Percentiles rank a stretch among this genome's conserved stretches.
phyloP scores from a whole-genome alignment of 23 tunicate species.

The Oikopleura dioica region DNA sequence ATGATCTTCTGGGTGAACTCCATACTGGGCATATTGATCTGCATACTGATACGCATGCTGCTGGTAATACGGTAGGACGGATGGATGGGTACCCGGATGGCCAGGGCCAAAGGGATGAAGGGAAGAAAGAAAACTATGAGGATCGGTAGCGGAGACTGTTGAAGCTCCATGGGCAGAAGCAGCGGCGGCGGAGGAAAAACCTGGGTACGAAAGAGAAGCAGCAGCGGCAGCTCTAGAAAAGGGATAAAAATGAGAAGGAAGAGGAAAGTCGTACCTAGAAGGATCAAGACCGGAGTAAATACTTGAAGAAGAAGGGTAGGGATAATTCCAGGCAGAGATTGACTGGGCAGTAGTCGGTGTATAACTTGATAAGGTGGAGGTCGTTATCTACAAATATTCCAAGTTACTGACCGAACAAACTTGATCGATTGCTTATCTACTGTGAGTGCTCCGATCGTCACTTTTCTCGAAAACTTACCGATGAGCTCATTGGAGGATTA shows the following conservation, averaged over 20 bases:
- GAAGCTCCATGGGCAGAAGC: background rate
- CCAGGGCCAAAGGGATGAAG: conserved; percentile 11
- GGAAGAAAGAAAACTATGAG: background rate
- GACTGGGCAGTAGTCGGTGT: background rate
- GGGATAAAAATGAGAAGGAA: background rate
- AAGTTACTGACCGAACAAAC: no score
- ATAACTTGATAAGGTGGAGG: background rate
- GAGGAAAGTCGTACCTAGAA: background rate
- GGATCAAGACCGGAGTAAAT: conserved; percentile 1
- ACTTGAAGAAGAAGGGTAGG: conserved; percentile 8
- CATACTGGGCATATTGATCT: conserved; percentile 10
- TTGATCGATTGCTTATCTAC: no score
- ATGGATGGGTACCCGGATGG: background rate
- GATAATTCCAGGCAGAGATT: conserved; percentile 12
- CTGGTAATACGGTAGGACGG: background rate
- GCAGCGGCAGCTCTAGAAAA: background rate
- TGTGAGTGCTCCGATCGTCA: no score
- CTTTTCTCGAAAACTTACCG: no score
- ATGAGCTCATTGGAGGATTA: background rate
- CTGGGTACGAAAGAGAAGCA: conserved; percentile 9
- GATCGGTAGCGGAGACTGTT: background rate
- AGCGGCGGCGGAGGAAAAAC: background rate
- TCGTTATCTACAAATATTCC: background rate
- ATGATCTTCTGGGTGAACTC: conserved; percentile 3
- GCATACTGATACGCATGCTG: conserved; percentile 1